Base-by-base conservation (phyloP, 2,888 invertebrate species). In the Agrochola macilenta region DNA sequence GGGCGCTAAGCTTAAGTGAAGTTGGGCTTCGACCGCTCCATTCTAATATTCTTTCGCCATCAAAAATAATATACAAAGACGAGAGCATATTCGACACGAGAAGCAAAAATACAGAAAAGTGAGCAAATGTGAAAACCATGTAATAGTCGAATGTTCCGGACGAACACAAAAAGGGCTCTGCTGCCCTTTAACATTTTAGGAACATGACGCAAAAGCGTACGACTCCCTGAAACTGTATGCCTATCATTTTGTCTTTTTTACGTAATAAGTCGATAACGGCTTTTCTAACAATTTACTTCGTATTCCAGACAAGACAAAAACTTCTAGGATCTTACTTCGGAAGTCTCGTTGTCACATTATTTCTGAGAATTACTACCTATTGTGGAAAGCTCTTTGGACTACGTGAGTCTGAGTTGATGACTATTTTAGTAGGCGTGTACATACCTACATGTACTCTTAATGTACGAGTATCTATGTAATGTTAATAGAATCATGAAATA, bases 41-140 rank as follows among this genome's bases (percentile, higher is more conserved):
- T 65, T 74, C 35, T 46, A 75, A 79, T 65, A 69, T 80, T 60
- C 54, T 64, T 26, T 30, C 20, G 54, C 69, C 26, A 54, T 52
- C 14, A 71, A 78, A 74, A 74, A 82, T 60, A 70, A 74, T 14
- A 30, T 69, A 69, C 78, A 43, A 43, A 69, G 72, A 3, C 39
- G 43, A 69, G 57, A 73, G 72, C 54, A 66, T 60, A 74, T 12
- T 63, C 68, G 49, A 71, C 54, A 49, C 23, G 30, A 69, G 63
- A 63, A 64, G 39, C 43, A 66, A 79, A 75, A 83, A 78, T 74
- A 82, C 64, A 68, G 69, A 78, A 65, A 75, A 74, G 66, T 71
- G 74, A 79, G 61, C 63, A 81, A 82, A 85, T 82, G 85, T 71
- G 81, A 85, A 82, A 83, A 71, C 63, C 85, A 74, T 87, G 88